Base-by-base conservation (phyloP, 2,888 invertebrate genomes). In the Euplexia lucipara region DNA sequence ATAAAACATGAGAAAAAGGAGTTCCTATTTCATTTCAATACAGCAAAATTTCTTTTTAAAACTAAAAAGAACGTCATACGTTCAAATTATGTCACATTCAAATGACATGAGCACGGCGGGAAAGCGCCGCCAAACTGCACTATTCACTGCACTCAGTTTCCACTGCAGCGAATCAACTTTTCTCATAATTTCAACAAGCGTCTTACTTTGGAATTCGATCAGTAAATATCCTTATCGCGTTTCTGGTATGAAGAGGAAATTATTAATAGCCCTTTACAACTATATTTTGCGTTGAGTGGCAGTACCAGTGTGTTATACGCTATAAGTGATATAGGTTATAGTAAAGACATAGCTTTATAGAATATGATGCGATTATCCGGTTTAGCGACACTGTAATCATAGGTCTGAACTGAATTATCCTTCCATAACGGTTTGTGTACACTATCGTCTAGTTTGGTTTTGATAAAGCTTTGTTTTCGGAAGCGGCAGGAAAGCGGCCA, bases 301-400 rank as follows among this genome's bases (percentile, higher is more conserved):
- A 62, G 60, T 56, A 77, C 72, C 75, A 67, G 73, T 70, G 67
- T 71, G 77, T 69, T 72, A 79, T 53, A 60, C 39, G 10, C 44
- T 54, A 53, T 67, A 85, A 86, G 78, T 83, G 80, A 83, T 88
- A 86, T 87, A 80, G 83, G 80, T 83, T 83, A 83, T 81, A 84
- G 80, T 83, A 83, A 80, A 84, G 72, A 73, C 60, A 67, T 51
- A 34, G 77, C 74, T 83, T 84, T 83, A 84, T 86, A 82, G 82
- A 88, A 86, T 88, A 84, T 87, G 83, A 85, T 81, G 81, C 67
- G 82, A 82, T 83, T 80, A 86, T 83, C 86, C 84, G 82, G 82
- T 83, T 81, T 76, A 80, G 80, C 79, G 67, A 57, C 77, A 74
- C 79, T 82, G 81, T 75, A 70, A 83, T 77, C 61, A 70, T 66